Percentiles rank a stretch among this genome's conserved stretches.
Conservation (phyloP, 2,888 invertebrate species). For the Drosophila vallismaia region DNA sequence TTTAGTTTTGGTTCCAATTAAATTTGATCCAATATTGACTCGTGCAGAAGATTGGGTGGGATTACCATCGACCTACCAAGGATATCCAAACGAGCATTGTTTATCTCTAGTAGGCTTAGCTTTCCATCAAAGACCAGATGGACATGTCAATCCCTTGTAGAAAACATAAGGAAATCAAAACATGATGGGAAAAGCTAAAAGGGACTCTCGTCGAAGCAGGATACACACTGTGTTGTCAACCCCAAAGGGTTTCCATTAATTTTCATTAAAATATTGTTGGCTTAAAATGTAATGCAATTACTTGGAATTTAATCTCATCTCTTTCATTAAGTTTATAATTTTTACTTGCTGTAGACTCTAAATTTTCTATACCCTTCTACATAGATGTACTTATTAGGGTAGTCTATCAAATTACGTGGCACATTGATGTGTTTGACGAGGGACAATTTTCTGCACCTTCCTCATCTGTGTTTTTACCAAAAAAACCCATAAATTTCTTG, state of each 20-base stretch:
- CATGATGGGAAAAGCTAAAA: not conserved
- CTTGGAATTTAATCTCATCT: not conserved
- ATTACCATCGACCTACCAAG: slow-evolving; percentile 16
- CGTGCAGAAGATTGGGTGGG: not conserved
- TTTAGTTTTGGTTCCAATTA: slow-evolving; percentile 28
- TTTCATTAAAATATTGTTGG: not conserved
- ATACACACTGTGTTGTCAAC: not conserved
- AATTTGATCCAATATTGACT: slow-evolving; percentile 6
- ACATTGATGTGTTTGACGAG: slow-evolving; percentile 7
- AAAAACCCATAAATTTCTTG: slow-evolving; percentile 20
- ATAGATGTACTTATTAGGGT: not conserved
- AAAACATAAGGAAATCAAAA: slow-evolving; percentile 14
- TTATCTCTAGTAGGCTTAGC: slow-evolving; percentile 6
- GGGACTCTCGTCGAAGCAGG: not conserved
- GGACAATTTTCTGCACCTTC: slow-evolving; percentile 3
- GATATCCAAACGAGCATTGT: slow-evolving; percentile 10
- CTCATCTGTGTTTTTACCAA: not conserved
- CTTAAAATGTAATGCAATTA: not conserved
- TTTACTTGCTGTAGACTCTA: not conserved
- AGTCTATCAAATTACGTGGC: not conserved
- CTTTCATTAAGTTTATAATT: not conserved
- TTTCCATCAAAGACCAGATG: slow-evolving; percentile 2
- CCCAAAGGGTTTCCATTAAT: not conserved
- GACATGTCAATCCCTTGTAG: slow-evolving; percentile 18
- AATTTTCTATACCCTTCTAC: not conserved